Conservation (phyloP, 2,113 vertebrate species). For the Miniopterus natalensis region DNA sequence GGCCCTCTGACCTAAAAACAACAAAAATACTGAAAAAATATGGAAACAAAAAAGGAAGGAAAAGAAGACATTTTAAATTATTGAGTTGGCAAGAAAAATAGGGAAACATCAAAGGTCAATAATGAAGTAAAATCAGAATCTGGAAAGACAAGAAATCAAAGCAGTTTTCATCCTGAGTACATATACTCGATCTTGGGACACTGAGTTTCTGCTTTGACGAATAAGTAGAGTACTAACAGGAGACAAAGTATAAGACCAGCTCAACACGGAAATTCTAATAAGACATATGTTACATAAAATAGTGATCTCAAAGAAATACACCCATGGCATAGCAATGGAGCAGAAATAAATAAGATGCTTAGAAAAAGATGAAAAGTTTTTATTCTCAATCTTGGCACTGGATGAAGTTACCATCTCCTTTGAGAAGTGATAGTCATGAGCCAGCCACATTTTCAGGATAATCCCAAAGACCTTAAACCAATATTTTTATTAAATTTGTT, state of each 20-base stretch:
- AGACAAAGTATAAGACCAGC: not conserved
- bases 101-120: not conserved
- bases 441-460: not conserved
- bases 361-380: not conserved
- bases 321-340: not conserved
- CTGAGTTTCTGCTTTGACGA: not conserved
- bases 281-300: not conserved
- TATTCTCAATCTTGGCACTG: not conserved
- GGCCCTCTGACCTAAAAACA: not conserved
- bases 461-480: not conserved
- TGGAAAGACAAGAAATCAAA: conserved; percentile 1
- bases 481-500: not conserved
- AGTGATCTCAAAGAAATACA: not conserved
- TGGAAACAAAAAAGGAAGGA: not conserved
- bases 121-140: conserved; percentile 4
- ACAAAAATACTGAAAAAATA: not conserved
- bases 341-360: not conserved
- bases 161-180: not conserved
- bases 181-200: not conserved
- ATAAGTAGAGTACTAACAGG: not conserved
- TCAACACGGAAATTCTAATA: not conserved
- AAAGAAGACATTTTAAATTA: conserved; percentile 5
- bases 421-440: not conserved
- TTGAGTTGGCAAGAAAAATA: not conserved
- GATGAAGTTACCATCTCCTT: not conserved